Conservation (phyloP, 1,140 invertebrate genomes). For the Medauroidea extradentata region DNA sequence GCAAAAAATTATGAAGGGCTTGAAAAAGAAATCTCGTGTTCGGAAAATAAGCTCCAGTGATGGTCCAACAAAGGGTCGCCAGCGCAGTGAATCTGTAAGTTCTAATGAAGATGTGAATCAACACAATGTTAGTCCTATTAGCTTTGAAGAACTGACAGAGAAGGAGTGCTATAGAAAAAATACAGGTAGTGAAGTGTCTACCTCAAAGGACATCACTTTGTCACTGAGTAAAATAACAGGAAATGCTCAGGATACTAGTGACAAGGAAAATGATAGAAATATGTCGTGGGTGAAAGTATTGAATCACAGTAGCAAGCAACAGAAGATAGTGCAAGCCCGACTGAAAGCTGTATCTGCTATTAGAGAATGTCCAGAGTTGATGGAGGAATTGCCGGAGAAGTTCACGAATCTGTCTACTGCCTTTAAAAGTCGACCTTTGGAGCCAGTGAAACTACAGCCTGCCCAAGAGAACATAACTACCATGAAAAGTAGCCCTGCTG, state of each 20-base stretch:
- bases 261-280: constrained; percentile 28
- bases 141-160: constrained; percentile 28
- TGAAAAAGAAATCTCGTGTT: constrained; percentile 10
- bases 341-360: constrained; percentile 46
- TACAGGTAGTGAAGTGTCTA: constrained; percentile 36
- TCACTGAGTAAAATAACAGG: constrained; percentile 43
- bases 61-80: background rate
- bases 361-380: constrained; percentile 30
- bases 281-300: constrained; percentile 43
- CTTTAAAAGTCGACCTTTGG: background rate
- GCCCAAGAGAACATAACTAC: no score
- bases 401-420: background rate
- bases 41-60: constrained; percentile 12
- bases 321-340: constrained; percentile 46
- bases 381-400: background rate
- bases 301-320: constrained; percentile 43
- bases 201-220: constrained; percentile 39
- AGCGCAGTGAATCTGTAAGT: constrained; percentile 2
- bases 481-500: no score
- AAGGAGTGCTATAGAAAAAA: constrained; percentile 37
- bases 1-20: background rate
- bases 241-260: constrained; percentile 31
- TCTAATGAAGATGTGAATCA: constrained; percentile 5
- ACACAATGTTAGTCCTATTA: no score
- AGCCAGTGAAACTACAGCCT: background rate